These are phyloP conservation scores for Burhinus oedicnemus DNA, from an alignment of 2,113 vertebrate genomes.

Conservation along the genomic window DNA sequence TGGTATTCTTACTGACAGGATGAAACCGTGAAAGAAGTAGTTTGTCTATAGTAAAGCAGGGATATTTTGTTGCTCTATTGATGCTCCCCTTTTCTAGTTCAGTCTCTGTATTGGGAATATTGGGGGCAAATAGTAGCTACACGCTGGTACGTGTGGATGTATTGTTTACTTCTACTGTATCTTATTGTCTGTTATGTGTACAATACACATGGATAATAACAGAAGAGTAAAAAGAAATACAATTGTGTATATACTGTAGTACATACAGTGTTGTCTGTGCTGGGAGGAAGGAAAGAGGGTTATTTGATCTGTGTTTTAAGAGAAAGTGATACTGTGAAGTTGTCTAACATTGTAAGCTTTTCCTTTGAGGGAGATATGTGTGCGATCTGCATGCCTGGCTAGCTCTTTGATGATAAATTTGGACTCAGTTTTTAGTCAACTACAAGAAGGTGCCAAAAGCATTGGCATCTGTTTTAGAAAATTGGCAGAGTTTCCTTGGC, in stretches of 20 bases:
- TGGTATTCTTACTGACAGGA: not conserved
- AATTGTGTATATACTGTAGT: not conserved
- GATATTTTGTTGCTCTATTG: not conserved
- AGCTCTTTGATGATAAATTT: conserved; percentile 74
- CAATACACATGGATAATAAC: not conserved
- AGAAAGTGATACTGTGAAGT: conserved; percentile 41
- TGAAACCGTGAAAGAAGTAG: not conserved
- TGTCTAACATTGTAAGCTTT: conserved; percentile 42
- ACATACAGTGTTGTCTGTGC: conserved; percentile 24
- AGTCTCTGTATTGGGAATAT: not conserved
- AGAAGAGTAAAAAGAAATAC: conserved; percentile 8
- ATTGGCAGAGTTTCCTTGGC: conserved; percentile 42
- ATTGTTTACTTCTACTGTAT: not conserved
- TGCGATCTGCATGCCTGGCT: conserved; percentile 65
- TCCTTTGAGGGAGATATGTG: conserved; percentile 46
- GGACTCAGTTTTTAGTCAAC: conserved; percentile 31
- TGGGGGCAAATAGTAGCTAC: not conserved
- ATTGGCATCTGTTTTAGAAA: conserved; percentile 31
- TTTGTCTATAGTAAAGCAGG: not conserved
- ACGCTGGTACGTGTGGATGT: not conserved
- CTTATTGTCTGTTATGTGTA: conserved; percentile 1
- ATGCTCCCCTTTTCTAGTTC: not conserved
- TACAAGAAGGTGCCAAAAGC: conserved; percentile 43
- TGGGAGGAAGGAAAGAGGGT: conserved; percentile 31
- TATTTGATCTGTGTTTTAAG: conserved; percentile 62